A percentile compares a stretch with the other conserved stretches of the same genome.
Conservation (phyloP, 2,888 invertebrate species). For the Folsomia candida region DNA sequence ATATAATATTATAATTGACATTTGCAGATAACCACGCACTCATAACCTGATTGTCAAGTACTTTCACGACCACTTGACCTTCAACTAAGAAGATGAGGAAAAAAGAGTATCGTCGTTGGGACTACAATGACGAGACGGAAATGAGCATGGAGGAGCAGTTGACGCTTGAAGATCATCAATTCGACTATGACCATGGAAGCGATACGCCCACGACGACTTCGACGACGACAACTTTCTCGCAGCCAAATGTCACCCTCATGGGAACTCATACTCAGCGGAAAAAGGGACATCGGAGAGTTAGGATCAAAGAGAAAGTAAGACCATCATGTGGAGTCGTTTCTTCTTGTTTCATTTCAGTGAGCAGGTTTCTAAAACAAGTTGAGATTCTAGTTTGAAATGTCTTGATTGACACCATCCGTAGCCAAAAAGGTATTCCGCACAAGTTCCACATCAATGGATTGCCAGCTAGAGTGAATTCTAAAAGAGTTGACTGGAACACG, state of each 20-base stretch:
- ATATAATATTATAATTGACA: neutral
- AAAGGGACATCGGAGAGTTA: slow-evolving; percentile 27
- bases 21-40: neutral
- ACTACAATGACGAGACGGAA: slow-evolving; percentile 42
- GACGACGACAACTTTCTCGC: slow-evolving; percentile 47
- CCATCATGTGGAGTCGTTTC: too few species aligned
- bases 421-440: neutral
- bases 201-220: slow-evolving; percentile 43
- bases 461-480: neutral
- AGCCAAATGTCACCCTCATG: slow-evolving; percentile 44
- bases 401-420: neutral
- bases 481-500: neutral
- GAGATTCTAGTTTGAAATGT: neutral
- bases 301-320: slow-evolving; percentile 36
- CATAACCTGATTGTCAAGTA: neutral
- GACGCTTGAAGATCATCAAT: slow-evolving; percentile 36
- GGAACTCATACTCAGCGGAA: slow-evolving; percentile 28
- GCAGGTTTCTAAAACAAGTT: neutral
- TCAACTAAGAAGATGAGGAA: slow-evolving; percentile 33
- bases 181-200: slow-evolving; percentile 39
- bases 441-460: too few species aligned
- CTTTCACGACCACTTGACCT: neutral
- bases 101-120: slow-evolving; percentile 42
- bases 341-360: too few species aligned
- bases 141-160: slow-evolving; percentile 43